Percentiles rank a stretch among this genome's conserved stretches.
These are phyloP conservation scores for Halocynthia roretzi DNA, from an alignment of 23 tunicate genomes.

Conservation along the genomic window DNA sequence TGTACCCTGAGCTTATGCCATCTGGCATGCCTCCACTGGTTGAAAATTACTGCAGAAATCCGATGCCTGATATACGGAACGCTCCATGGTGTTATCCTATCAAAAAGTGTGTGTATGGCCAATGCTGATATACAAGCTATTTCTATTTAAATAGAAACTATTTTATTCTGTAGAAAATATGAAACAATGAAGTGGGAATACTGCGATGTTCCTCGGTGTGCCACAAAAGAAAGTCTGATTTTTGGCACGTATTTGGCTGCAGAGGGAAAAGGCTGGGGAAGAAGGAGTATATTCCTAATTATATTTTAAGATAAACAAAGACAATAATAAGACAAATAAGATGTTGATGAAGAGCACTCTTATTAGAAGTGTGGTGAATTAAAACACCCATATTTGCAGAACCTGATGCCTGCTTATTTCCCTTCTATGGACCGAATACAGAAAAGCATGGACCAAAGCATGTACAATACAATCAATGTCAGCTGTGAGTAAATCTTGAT, in stretches of 20 bases:
- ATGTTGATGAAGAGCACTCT: too few relatives aligned
- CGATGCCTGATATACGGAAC: slow-evolving; percentile 20
- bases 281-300: too few relatives aligned
- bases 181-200: slow-evolving; percentile 27
- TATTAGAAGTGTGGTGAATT: too few relatives aligned
- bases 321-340: too few relatives aligned
- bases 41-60: slow-evolving; percentile 10
- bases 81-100: not conserved
- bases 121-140: slow-evolving; percentile 36
- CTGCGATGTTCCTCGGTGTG: slow-evolving; percentile 55
- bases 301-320: too few relatives aligned
- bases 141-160: not conserved
- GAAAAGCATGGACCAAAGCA: too few relatives aligned
- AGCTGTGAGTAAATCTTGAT: too few relatives aligned
- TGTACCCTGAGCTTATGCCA: slow-evolving; percentile 13
- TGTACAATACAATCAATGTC: too few relatives aligned
- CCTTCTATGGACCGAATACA: slow-evolving; percentile 36
- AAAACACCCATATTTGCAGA: not conserved
- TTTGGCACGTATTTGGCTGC: not conserved
- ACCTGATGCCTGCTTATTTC: slow-evolving; percentile 42
- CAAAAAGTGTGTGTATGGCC: not conserved
- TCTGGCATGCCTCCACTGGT: slow-evolving; percentile 38
- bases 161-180: not conserved
- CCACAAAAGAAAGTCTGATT: slow-evolving; percentile 33
- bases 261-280: too few relatives aligned